Conservation (phyloP, 92 coral and sea anemone species). For the Umimayanthus chanpuru region DNA sequence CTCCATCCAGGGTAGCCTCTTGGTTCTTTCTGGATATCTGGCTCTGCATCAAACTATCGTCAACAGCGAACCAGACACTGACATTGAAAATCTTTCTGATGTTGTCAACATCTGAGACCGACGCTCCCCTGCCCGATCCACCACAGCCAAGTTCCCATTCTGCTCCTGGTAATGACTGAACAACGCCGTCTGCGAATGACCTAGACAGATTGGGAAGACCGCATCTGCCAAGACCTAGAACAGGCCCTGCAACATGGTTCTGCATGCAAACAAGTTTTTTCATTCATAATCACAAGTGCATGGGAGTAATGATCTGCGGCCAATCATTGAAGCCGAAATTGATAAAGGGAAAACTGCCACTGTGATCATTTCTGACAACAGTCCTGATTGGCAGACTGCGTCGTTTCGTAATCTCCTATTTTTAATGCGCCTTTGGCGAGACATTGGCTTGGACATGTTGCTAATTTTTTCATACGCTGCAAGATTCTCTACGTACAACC, state of each 20-base stretch:
- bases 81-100: constrained; percentile 10
- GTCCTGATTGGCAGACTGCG: no score
- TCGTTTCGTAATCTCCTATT: constrained; percentile 27
- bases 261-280: constrained; percentile 18
- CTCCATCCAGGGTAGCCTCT: constrained; percentile 42
- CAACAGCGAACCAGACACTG: not conserved
- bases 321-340: constrained; percentile 29
- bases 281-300: not conserved
- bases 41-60: constrained; percentile 8
- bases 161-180: not conserved
- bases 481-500: constrained; percentile 53
- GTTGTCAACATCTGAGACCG: not conserved
- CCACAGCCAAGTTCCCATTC: not conserved
- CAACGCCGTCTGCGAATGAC: constrained; percentile 18
- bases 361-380: not conserved
- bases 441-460: constrained; percentile 50
- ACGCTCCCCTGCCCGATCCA: constrained; percentile 4
- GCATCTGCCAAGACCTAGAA: constrained; percentile 27
- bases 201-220: constrained; percentile 47
- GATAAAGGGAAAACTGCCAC: constrained; percentile 38
- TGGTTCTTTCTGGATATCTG: constrained; percentile 36
- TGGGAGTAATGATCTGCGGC: constrained; percentile 30
- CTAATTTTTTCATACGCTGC: constrained; percentile 51
- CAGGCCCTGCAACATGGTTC: constrained; percentile 19
- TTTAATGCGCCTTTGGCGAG: constrained; percentile 28